phyloP scores from a whole-genome alignment of 1,140 invertebrate genomes.

The Drosophila melanica region DNA sequence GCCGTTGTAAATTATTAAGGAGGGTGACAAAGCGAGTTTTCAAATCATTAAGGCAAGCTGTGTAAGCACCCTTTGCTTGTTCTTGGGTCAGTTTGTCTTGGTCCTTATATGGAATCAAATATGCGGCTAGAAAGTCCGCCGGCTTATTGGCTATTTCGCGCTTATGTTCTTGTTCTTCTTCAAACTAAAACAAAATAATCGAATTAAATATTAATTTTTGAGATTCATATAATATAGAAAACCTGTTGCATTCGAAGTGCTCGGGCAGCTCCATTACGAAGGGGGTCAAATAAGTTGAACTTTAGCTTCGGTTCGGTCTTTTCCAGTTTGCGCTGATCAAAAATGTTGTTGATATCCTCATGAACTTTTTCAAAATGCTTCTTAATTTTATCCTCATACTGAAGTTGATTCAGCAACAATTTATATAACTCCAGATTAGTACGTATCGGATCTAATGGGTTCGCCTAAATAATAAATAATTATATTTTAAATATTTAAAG shows the following conservation, averaged over 20 bases:
- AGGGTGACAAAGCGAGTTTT: conserved; percentile 85
- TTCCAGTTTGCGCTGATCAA: conserved; percentile 84
- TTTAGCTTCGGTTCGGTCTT: conserved; percentile 84
- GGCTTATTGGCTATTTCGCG: conserved; percentile 78
- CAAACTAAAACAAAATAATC: conserved; percentile 77
- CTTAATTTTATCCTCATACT: conserved; percentile 84
- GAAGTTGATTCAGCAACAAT: conserved; percentile 85
- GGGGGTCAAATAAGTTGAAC: conserved; percentile 85
- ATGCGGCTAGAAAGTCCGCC: conserved; percentile 86
- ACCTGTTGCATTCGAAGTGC: conserved; percentile 66
- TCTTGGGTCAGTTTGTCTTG: conserved; percentile 68
- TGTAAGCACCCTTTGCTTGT: conserved; percentile 83
- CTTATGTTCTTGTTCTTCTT: conserved; percentile 75
- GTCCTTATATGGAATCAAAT: conserved; percentile 85
- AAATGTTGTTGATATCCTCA: conserved; percentile 85
- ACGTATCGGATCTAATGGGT: conserved; percentile 86
- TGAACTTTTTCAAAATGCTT: conserved; percentile 84
- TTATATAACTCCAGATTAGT: conserved; percentile 87
- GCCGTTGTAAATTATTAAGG: conserved; percentile 85
- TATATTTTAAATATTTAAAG: background rate
- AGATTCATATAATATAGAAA: background rate
- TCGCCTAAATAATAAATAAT: conserved; percentile 78
- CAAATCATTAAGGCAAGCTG: conserved; percentile 86
- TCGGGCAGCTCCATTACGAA: conserved; percentile 85
- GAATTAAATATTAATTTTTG: background rate